Percentiles rank a stretch among this genome's conserved stretches.
phyloP scores from a whole-genome alignment of 1,140 invertebrate species.

The Mizuhopecten yessoensis region DNA sequence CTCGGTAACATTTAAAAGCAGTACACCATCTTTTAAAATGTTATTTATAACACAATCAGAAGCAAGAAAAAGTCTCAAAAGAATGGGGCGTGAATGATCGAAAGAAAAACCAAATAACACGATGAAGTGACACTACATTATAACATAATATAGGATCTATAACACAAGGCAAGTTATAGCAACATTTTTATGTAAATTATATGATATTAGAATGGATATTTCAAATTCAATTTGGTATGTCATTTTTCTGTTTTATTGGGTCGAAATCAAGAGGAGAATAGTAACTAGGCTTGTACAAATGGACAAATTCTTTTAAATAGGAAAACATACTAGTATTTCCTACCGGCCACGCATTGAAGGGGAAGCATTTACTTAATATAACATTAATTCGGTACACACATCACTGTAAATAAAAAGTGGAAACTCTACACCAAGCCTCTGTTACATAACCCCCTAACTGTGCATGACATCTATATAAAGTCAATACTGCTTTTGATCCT shows the following conservation, averaged over 20 bases:
- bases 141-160: no score
- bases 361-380: not conserved
- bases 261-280: not conserved
- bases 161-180: no score
- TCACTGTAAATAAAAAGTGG: constrained; percentile 18
- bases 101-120: no score
- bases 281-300: not conserved
- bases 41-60: no score
- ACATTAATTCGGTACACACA: constrained; percentile 4
- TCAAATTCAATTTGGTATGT: no score
- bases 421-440: constrained; percentile 2
- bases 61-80: no score
- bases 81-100: no score
- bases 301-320: not conserved
- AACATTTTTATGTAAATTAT: no score
- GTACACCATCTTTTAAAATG: no score
- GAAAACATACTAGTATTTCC: not conserved
- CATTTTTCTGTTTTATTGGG: not conserved
- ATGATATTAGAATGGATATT: no score
- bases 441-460: constrained; percentile 12
- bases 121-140: no score
- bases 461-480: not conserved
- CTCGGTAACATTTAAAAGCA: no score
- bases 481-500: not conserved
- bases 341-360: not conserved